Evolutionary conservation across 1,140 invertebrate genomes (phyloP), one percentile per base, ranked within the genome.

Genomic region (Leptopilina boulardi): DNA sequence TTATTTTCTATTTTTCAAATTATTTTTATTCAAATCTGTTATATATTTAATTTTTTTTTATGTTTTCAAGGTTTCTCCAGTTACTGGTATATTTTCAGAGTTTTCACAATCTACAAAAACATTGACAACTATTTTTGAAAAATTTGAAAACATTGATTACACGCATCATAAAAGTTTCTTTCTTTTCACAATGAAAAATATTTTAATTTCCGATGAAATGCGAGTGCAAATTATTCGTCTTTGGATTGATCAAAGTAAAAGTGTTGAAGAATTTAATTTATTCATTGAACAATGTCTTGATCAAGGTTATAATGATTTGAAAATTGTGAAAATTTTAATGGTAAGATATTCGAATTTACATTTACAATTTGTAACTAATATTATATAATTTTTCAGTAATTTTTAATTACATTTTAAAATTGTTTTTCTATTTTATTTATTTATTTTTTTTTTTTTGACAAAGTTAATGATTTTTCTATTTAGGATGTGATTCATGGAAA

Each of bases 241-340:
- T 9, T 59, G 56, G 56, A 15, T 59, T 4, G 56, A 30, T 15
- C 19, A 59, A 15, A 59, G 56, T 13, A 26, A 59, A 26, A 59
- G 56, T 15, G 56, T 26, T 13, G 11, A 10, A 30, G 56, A 59
- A 15, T 59, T 59, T 26, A 4, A 23, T 19, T 13, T 59, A 26
- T 13, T 59, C 21, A 23, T 59, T 26, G 13, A 59, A 26, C 21
- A 59, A 26, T 59, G 56, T 21, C 21, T 59, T 13, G 19, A 26
- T 26, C 56, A 59, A 26, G 56, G 56, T 21, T 59, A 59, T 13
- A 15, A 15, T 15, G 56, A 59, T 3, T 59, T 59, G 3, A 59
- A 59, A 26, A 59, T 59, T 26, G 13, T 59, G 9, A 59, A 59
- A 59, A 21, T 59, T 26, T 26, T 59, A 15, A 59, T 59, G 56